Percentiles rank a stretch among this genome's conserved stretches.
Conservation (phyloP, 2,797 vertebrate genomes). For the Coregonus ussuriensis region DNA sequence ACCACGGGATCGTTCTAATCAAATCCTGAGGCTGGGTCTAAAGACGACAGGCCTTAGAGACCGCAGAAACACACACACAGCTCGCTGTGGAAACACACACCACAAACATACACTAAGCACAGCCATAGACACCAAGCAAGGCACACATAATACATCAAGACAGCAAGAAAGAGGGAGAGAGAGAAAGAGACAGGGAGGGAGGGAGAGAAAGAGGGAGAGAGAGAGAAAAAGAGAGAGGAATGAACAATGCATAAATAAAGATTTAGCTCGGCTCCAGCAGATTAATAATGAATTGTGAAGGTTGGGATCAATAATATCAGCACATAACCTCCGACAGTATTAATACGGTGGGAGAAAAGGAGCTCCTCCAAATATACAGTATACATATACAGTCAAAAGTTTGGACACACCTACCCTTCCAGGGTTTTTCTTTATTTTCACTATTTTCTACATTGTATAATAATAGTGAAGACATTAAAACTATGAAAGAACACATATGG, state of each 20-base stretch:
- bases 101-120: constrained; percentile 49
- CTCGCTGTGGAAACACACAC: constrained; percentile 27
- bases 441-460: no score
- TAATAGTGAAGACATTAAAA: no score
- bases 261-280: constrained; percentile 37
- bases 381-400: no score
- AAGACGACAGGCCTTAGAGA: constrained; percentile 76
- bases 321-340: constrained; percentile 31
- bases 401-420: no score
- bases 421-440: no score
- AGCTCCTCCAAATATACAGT: background rate
- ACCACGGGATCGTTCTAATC: constrained; percentile 75
- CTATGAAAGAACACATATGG: no score
- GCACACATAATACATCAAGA: constrained; percentile 60
- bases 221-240: constrained; percentile 34
- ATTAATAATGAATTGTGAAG: constrained; percentile 62
- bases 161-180: constrained; percentile 15
- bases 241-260: constrained; percentile 55
- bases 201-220: constrained; percentile 34
- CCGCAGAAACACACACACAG: constrained; percentile 54
- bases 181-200: constrained; percentile 34
- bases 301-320: constrained; percentile 57
- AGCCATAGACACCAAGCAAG: constrained; percentile 34
- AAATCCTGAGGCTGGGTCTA: constrained; percentile 68
- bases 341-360: constrained; percentile 26